Base-by-base conservation (phyloP, 2,113 vertebrate genomes). In the Tapirus terrestris region DNA sequence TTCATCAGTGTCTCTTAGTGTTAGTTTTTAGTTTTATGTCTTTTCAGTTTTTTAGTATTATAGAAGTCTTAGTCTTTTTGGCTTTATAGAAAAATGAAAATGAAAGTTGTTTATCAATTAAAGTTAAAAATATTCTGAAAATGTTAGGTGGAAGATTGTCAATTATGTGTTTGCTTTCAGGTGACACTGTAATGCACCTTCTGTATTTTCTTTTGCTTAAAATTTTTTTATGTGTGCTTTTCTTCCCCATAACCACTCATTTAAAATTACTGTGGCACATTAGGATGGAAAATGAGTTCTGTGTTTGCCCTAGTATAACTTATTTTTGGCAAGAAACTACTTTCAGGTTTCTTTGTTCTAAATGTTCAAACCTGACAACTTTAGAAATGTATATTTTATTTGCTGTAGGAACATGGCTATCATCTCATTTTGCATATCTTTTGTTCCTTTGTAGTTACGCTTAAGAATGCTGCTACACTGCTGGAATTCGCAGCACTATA, bases 401-500 rank as follows among this genome's bases (percentile, higher is more conserved):
- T 87, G 31, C 29, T 89, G 3, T 80, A 43, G 33, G 93, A 76
- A 80, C 10, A 20, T 72, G n/a, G n/a, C 11, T 83, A 94, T 89
- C 45, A 43, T 96, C 82, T 97, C 39, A 86, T 93, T 94, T 93
- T 93, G 70, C 21, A 91, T 93, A 85, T 93, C 21, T 96, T 92
- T 72, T 82, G 87, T 96, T 97, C 75, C 85, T 97, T 97, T 96
- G 48, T 98, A 99, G 99, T 99, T 98, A 99, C 99, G 27, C 98
- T 99, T 96, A 99, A 99, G 98, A 99, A 99, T 43, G 99, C 99
- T 94, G 99, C 99, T 0, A 99, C 99, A 98, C 98, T 99, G 36
- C 98, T 99, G 98, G 99, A 99, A 98, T 99, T 99, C 98, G 98
- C 99, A 75, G 98, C 99, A 23, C 98, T 99, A 98, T 99, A 99